A percentile compares a stretch with the other conserved stretches of the same genome.
phyloP scores from a whole-genome alignment of 64 coral and sea anemone genomes.

The Montipora capricornis region DNA sequence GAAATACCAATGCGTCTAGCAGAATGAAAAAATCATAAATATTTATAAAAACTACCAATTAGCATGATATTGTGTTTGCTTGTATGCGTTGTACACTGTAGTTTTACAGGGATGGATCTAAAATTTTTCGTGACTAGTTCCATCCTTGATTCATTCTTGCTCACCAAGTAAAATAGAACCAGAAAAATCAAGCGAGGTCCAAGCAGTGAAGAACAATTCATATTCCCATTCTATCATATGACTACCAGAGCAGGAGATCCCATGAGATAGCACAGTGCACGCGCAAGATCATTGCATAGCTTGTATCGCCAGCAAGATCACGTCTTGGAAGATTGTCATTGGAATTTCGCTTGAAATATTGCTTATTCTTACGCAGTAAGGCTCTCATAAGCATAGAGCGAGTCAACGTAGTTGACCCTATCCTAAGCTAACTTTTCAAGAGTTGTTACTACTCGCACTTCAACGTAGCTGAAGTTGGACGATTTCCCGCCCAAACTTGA shows the following conservation, averaged over 20 bases:
- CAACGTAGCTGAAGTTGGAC: not conserved
- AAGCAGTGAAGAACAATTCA: too few relatives aligned
- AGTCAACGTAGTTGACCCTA: not conserved
- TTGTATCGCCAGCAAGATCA: not conserved
- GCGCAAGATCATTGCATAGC: not conserved
- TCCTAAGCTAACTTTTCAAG: not conserved
- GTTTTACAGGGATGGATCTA: too few relatives aligned
- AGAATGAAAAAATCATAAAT: too few relatives aligned
- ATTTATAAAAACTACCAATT: too few relatives aligned
- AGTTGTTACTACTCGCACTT: not conserved
- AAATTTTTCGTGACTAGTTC: too few relatives aligned
- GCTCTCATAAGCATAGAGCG: not conserved
- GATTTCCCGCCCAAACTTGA: not conserved
- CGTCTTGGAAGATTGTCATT: not conserved
- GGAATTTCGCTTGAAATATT: too few relatives aligned
- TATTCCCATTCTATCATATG: not conserved
- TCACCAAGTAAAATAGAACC: too few relatives aligned
- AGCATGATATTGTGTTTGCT: too few relatives aligned
- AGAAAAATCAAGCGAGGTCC: too few relatives aligned
- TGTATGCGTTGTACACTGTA: too few relatives aligned
- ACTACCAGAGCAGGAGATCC: slow-evolving; percentile 39
- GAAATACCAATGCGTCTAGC: too few relatives aligned
- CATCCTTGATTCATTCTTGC: too few relatives aligned
- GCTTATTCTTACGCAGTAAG: not conserved
- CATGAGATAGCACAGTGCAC: slow-evolving; percentile 61